These are phyloP conservation scores for Heliopora coerulea DNA, from an alignment of 92 coral and sea anemone genomes.

Conservation along the genomic window DNA sequence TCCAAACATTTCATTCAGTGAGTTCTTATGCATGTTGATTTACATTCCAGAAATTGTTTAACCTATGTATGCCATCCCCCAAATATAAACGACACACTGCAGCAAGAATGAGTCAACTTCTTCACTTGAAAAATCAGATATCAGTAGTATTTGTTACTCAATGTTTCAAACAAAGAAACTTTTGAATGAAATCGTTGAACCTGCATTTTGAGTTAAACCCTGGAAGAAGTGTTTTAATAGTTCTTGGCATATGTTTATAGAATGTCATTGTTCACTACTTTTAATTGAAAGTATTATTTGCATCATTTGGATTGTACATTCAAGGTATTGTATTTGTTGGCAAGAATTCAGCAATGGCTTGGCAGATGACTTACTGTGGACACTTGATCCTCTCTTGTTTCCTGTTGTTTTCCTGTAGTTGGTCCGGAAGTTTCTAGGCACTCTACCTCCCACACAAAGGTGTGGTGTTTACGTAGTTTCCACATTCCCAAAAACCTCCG, in stretches of 20 bases:
- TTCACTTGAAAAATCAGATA: no score
- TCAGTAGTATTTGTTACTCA: no score
- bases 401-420: conserved; percentile 34
- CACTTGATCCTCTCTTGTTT: neutral
- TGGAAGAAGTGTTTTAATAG: no score
- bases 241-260: no score
- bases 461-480: neutral
- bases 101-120: no score
- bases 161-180: no score
- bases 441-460: conserved; percentile 8
- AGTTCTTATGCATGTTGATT: neutral
- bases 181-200: no score
- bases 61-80: neutral
- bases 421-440: conserved; percentile 20
- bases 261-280: no score
- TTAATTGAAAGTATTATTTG: no score
- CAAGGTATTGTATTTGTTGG: neutral
- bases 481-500: neutral
- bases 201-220: no score
- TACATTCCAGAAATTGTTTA: neutral
- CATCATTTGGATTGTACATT: no score
- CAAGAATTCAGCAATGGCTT: neutral
- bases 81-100: neutral
- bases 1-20: neutral
- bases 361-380: neutral